Evolutionary conservation across 2,888 invertebrate species (phyloP).

Genomic region (Phaonia tiefii): DNA sequence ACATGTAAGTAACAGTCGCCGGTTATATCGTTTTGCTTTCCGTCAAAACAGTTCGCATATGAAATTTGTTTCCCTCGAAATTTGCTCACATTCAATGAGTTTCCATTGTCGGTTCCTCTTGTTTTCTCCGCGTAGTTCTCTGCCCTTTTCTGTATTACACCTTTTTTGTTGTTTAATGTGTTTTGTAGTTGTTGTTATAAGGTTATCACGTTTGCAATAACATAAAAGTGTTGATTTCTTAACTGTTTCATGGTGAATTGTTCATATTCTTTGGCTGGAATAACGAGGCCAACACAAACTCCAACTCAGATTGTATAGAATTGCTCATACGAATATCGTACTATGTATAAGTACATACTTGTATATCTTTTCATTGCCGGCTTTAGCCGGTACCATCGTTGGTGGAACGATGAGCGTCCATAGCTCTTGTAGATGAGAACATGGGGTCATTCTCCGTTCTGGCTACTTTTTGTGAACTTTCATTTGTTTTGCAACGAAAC

Average conservation of each 20-base stretch:
- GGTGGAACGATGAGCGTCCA: too few relatives aligned
- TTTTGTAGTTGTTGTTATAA: too few relatives aligned
- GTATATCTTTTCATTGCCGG: too few relatives aligned
- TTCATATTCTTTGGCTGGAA: constrained; percentile 2
- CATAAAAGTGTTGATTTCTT: constrained; percentile 13
- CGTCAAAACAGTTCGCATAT: neutral
- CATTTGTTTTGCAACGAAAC: too few relatives aligned
- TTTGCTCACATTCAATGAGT: constrained; percentile 6
- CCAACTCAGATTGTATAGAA: too few relatives aligned
- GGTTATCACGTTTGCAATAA: constrained; percentile 10
- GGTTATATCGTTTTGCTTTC: neutral
- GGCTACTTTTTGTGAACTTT: too few relatives aligned
- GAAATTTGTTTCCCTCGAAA: neutral
- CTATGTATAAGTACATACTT: too few relatives aligned
- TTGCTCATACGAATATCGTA: neutral
- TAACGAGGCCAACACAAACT: constrained; percentile 13
- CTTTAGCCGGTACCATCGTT: too few relatives aligned
- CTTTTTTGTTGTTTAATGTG: neutral
- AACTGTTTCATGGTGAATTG: constrained; percentile 6
- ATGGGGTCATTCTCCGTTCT: too few relatives aligned
- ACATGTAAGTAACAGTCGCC: neutral
- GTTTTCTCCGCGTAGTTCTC: neutral
- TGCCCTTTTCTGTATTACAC: neutral
- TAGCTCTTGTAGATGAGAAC: too few relatives aligned
- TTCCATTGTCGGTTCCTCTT: neutral